Evolutionary conservation across 1,140 invertebrate genomes (phyloP).

Genomic region (Cotesia glomerata): DNA sequence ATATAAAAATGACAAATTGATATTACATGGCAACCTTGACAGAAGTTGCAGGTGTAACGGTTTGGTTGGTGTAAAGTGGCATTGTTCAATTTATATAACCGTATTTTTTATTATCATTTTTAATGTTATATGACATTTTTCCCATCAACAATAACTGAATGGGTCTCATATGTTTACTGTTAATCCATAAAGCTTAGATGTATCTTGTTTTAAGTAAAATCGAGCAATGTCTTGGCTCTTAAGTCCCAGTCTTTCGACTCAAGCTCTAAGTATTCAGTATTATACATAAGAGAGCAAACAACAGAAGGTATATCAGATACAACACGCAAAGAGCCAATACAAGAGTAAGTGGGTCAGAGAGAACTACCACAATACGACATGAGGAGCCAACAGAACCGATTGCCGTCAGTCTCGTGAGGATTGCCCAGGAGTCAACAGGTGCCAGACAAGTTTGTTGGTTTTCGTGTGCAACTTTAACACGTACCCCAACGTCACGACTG

Average conservation of each 20-base stretch:
- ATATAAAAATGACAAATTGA: conserved; percentile 1
- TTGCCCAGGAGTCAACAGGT: conserved; percentile 63
- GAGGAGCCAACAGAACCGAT: conserved; percentile 48
- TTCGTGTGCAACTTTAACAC: neutral
- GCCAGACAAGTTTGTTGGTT: conserved; percentile 28
- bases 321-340: conserved; percentile 6
- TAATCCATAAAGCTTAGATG: too few species aligned
- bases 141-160: neutral
- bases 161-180: too few species aligned
- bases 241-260: neutral
- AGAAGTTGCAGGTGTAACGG: conserved; percentile 7
- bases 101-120: neutral
- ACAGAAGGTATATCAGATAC: conserved; percentile 9
- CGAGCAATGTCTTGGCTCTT: neutral
- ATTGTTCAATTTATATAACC: conserved; percentile 14
- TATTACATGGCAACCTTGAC: neutral
- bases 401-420: conserved; percentile 61
- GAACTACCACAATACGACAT: conserved; percentile 38
- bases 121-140: neutral
- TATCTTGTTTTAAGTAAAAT: too few species aligned
- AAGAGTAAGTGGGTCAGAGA: conserved; percentile 38
- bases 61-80: neutral
- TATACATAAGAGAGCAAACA: neutral
- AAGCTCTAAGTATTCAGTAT: neutral
- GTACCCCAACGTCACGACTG: neutral